These are phyloP conservation scores for Drosophila quadrilineata DNA, from an alignment of 1,140 invertebrate species.

Conservation along the genomic window DNA sequence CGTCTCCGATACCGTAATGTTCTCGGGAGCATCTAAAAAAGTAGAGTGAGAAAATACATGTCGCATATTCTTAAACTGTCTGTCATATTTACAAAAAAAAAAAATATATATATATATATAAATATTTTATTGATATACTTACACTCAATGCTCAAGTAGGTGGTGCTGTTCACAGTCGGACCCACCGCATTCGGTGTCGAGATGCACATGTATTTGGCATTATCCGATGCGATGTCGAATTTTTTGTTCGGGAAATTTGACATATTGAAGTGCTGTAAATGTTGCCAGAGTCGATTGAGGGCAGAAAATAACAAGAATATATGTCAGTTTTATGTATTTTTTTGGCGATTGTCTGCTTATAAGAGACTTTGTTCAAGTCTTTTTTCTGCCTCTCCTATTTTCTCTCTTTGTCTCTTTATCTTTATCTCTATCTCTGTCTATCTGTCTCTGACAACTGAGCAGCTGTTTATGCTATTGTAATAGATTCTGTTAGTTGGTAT, in stretches of 20 bases:
- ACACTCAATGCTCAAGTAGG: constrained; percentile 94
- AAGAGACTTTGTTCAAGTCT: not conserved
- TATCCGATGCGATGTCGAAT: constrained; percentile 88
- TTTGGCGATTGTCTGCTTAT: not conserved
- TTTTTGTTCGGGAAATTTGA: constrained; percentile 89
- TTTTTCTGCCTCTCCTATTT: too few relatives aligned
- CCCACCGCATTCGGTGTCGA: constrained; percentile 89
- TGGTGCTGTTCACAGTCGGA: constrained; percentile 88
- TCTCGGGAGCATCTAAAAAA: constrained; percentile 93
- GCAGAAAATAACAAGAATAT: constrained; percentile 23
- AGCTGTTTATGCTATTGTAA: too few relatives aligned
- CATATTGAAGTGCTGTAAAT: constrained; percentile 85
- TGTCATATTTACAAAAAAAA: constrained; percentile 5
- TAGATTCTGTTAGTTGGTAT: too few relatives aligned
- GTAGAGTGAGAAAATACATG: not conserved
- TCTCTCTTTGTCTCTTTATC: too few relatives aligned
- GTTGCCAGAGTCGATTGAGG: constrained; percentile 11
- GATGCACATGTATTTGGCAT: constrained; percentile 91
- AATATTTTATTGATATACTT: constrained; percentile 84
- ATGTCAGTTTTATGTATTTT: constrained; percentile 26
- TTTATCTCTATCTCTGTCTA: too few relatives aligned
- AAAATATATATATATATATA: too few relatives aligned
- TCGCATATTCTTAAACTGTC: too few relatives aligned
- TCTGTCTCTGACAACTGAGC: too few relatives aligned
- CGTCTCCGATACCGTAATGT: constrained; percentile 88